Evolutionary conservation across 2,113 vertebrate genomes (phyloP), one percentile per base, ranked within the genome.

Genomic region (Microtus richardsoni): DNA sequence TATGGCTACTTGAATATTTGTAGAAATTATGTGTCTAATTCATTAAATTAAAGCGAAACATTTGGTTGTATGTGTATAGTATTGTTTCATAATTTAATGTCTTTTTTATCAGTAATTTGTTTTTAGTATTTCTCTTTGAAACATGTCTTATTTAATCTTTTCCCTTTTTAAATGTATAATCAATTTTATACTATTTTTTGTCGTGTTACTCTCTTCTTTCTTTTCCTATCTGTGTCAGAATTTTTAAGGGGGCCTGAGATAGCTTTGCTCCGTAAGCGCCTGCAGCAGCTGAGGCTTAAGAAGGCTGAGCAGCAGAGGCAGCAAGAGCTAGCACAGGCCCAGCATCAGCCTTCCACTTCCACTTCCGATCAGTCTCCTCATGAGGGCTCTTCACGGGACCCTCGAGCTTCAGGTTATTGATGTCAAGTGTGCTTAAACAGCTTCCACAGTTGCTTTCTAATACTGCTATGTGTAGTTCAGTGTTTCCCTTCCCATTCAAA

Each of bases 221-320:
- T 95, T 91, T 96, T 94, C 93, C 98, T 98, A 94, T 98, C 96
- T 98, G 97, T 96, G 98, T 98, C 98, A 99, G 99, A 99, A 97
- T 99, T 95, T 91, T 91, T 99, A 94, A 98, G 99, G 98, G 99
- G 99, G 97, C 99, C 98, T 41, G 99, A 99, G 98, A 99, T 99
- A 99, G 99, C 99, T 99, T 99, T 99, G 99, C 99, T 99, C 98
- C 99, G 99, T 99, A 99, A 99, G 98, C 99, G 99, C 97, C 99
- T 99, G 96, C 99, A 99, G 97, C 99, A 99, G 85, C 99, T 99
- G 98, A 98, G 98, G 97, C 99, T 99, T 96, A 99, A 99, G 98
- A 99, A 99, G 99, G 99, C 99, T 82, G 99, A 99, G 97, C 99
- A 99, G 97, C 99, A 99, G 95, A 99, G 99, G 99, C 99, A 98